Evolutionary conservation across 2,797 vertebrate genomes (phyloP).

Genomic region (Prionace glauca): DNA sequence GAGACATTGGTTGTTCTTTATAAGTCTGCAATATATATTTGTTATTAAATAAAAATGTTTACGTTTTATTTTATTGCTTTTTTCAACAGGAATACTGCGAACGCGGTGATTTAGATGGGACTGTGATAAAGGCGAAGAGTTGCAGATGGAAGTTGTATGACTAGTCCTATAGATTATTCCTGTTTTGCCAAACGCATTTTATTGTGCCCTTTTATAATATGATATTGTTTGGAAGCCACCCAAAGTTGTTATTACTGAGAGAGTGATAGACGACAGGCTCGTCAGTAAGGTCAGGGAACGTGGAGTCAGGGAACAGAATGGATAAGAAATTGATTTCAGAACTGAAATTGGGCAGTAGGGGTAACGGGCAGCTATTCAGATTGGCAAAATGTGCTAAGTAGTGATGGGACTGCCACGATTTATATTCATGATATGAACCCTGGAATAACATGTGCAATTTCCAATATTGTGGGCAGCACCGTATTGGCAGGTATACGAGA

Average conservation of each 20-base stretch:
- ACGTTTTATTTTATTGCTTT: not conserved
- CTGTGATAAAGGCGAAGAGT: not conserved
- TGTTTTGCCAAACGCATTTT: not conserved
- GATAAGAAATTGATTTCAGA: too few species aligned
- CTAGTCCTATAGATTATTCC: not conserved
- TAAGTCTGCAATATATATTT: not conserved
- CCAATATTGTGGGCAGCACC: not conserved
- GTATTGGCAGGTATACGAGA: not conserved
- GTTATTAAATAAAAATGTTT: slow-evolving; percentile 4
- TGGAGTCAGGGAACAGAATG: not conserved
- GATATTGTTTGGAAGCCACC: not conserved
- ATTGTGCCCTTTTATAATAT: not conserved
- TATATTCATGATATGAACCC: not conserved
- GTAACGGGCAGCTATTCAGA: not conserved
- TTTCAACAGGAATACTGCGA: not conserved
- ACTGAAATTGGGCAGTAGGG: not conserved
- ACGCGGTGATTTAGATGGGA: not conserved
- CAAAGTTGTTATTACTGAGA: not conserved
- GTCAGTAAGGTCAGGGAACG: not conserved
- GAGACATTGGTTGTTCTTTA: not conserved
- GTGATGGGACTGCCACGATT: not conserved
- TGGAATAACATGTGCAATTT: not conserved
- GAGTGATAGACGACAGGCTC: not conserved
- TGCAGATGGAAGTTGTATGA: not conserved
- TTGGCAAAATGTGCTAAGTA: not conserved